Base-by-base conservation (phyloP, 1,140 invertebrate species). In the Phymorhynchus buccinoides region DNA sequence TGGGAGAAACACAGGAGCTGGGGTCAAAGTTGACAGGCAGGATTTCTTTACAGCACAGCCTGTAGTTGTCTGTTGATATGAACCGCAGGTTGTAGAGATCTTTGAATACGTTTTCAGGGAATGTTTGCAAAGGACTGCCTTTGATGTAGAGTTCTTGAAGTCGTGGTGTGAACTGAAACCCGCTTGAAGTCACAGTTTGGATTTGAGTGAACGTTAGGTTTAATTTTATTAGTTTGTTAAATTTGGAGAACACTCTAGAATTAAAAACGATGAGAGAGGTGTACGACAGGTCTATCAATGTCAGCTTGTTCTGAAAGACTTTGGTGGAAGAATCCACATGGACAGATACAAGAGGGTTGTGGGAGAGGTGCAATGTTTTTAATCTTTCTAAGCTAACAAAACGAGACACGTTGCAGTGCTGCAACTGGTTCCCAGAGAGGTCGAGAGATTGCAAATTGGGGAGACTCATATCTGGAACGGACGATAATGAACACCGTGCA, bases 21-120 rank as follows among this genome's bases (percentile, higher is more conserved):
- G 44, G 56, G 14, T 42, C 35, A 4, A 90, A 84, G 68, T 79
- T 52, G 27, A 44, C 30, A 22, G 86, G 86, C 41, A 42, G 30
- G 7, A 80, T 68, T 52, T 84, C 73, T 30, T 86, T 39, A 80
- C 90, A 91, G 71, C 90, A 91, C 30, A 90, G 86, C 73, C 78
- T 80, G 68, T 80, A 89, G 1, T 85, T 77, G 39, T 89, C 88
- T n/a, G 88, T 87, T 7, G 78, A 84, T 7, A 90, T 75, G 14
- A n/a, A 0, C 27, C 52, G 18, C 12, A 88, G 52, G 6, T 44
- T 62, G 18, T 16, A 18, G 2, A 87, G 30, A 37, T 52, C 68
- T 32, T 56, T 78, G 37, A 89, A 87, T n/a, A 85, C 52, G 27
- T 85, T 16, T 27, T 9, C 1, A 3, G 77, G 39, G 12, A 79